Percentiles rank a stretch among this genome's conserved stretches.
Evolutionary conservation across 2,888 invertebrate species (phyloP).

Genomic region (Amblyteles armatorius): DNA sequence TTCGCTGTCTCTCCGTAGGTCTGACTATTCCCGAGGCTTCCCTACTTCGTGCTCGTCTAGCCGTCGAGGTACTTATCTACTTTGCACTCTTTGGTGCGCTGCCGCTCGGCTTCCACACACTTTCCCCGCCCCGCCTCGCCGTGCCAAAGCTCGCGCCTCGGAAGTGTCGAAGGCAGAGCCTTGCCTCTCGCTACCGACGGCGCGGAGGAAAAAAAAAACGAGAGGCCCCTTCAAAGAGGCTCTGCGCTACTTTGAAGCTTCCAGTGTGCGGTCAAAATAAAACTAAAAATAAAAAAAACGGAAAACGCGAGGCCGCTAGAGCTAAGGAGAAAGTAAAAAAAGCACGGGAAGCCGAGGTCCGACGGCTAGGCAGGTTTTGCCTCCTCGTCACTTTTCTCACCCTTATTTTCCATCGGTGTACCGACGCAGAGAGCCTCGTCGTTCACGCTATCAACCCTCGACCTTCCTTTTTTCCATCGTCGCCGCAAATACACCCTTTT

Average conservation of each 20-base stretch:
- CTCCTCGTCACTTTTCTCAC: slow-evolving; percentile 19
- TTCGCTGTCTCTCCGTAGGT: slow-evolving; percentile 31
- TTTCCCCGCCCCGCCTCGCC: neutral
- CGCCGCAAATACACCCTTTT: slow-evolving; percentile 23
- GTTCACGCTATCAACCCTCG: slow-evolving; percentile 21
- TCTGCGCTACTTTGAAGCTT: slow-evolving; percentile 15
- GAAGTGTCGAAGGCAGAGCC: slow-evolving; percentile 21
- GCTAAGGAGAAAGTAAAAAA: neutral
- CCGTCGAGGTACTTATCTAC: slow-evolving; percentile 52
- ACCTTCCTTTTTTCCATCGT: slow-evolving; percentile 18
- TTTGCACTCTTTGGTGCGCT: slow-evolving; percentile 28
- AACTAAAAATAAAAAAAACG: slow-evolving; percentile 32
- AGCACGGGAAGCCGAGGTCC: slow-evolving; percentile 8
- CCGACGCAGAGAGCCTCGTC: slow-evolving; percentile 11
- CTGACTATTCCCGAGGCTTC: slow-evolving; percentile 39
- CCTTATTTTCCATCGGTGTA: neutral
- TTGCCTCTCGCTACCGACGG: slow-evolving; percentile 10
- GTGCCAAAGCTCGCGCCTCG: slow-evolving; percentile 13
- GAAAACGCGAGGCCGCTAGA: slow-evolving; percentile 21
- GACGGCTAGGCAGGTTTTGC: slow-evolving; percentile 31
- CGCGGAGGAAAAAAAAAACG: neutral
- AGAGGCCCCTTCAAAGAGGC: slow-evolving; percentile 20
- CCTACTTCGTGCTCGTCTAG: slow-evolving; percentile 46
- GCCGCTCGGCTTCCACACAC: slow-evolving; percentile 1
- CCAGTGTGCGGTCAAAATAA: slow-evolving; percentile 19